A percentile compares a stretch with the other conserved stretches of the same genome.
Evolutionary conservation across 2,113 vertebrate genomes (phyloP).

Genomic region (Tauraco erythrolophus): DNA sequence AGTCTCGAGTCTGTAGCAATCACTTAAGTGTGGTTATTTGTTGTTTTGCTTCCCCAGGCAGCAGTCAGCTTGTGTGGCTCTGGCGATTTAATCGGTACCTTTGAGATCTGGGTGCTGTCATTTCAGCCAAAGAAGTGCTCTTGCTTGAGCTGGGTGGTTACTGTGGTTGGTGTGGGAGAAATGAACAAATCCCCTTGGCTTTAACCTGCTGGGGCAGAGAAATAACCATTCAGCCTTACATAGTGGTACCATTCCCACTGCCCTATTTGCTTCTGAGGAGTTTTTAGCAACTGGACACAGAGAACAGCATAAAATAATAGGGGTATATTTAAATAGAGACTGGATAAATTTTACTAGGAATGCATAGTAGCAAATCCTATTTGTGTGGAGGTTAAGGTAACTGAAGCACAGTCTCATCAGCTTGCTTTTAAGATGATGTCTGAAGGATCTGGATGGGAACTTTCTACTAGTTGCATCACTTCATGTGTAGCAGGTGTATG

Average conservation of each 20-base stretch:
- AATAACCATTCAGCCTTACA: neutral
- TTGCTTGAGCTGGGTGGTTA: neutral
- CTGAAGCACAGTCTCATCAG: neutral
- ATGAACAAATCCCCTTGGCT: neutral
- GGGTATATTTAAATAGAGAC: neutral
- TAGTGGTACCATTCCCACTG: neutral
- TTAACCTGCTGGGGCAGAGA: neutral
- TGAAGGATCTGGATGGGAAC: neutral
- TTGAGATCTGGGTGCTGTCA: neutral
- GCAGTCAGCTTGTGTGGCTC: neutral
- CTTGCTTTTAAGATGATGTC: neutral
- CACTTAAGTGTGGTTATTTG: neutral
- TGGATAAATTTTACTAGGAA: neutral
- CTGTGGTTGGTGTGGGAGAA: neutral
- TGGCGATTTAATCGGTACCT: neutral
- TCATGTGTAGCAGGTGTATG: neutral
- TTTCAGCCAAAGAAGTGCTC: neutral
- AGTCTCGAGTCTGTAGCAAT: rapidly evolving
- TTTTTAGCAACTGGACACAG: neutral
- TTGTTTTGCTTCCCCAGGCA: neutral
- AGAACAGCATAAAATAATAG: neutral
- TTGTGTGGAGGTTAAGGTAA: neutral
- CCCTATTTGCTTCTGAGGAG: neutral
- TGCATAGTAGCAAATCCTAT: neutral
- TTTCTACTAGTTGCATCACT: neutral